Evolutionary conservation across 2,888 invertebrate genomes (phyloP).

Genomic region (Drosophila subsilvestris): DNA sequence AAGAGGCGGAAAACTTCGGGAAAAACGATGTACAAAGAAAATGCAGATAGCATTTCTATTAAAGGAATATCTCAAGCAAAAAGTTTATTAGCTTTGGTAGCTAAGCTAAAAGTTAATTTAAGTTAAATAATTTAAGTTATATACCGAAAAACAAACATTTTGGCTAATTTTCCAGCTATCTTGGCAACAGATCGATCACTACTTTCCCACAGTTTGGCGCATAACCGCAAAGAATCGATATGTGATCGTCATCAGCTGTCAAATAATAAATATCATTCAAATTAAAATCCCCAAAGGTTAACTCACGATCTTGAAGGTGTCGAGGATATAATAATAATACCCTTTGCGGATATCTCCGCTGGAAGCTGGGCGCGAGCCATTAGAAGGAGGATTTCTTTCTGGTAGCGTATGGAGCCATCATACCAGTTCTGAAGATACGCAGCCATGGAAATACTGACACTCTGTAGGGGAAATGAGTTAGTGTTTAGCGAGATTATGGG

Average conservation of each 20-base stretch:
- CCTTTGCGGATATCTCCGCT: conserved; percentile 47
- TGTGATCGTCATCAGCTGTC: conserved; percentile 53
- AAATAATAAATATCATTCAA: neutral
- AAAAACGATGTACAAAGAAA: too few species aligned
- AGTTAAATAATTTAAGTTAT: too few species aligned
- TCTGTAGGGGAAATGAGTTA: conserved; percentile 23
- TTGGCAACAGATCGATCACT: neutral
- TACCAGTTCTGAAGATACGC: conserved; percentile 57
- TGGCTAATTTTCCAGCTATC: neutral
- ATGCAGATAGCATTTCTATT: too few species aligned
- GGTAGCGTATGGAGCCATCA: conserved; percentile 44
- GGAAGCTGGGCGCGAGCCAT: conserved; percentile 47
- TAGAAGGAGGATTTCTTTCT: conserved; percentile 45
- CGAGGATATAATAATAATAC: conserved; percentile 46
- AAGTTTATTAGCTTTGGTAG: too few species aligned
- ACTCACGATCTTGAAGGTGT: conserved; percentile 49
- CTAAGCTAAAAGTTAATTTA: neutral
- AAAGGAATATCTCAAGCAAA: too few species aligned
- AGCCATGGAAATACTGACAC: conserved; percentile 36
- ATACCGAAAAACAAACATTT: too few species aligned
- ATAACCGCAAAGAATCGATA: conserved; percentile 47
- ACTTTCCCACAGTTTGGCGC: conserved; percentile 14
- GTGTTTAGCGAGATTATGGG: too few species aligned
- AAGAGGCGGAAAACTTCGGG: too few species aligned
- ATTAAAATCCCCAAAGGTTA: neutral